Evolutionary conservation across 2,797 vertebrate species (phyloP), one percentile per base, ranked within the genome.

Genomic region (Peromyscus aztecus): DNA sequence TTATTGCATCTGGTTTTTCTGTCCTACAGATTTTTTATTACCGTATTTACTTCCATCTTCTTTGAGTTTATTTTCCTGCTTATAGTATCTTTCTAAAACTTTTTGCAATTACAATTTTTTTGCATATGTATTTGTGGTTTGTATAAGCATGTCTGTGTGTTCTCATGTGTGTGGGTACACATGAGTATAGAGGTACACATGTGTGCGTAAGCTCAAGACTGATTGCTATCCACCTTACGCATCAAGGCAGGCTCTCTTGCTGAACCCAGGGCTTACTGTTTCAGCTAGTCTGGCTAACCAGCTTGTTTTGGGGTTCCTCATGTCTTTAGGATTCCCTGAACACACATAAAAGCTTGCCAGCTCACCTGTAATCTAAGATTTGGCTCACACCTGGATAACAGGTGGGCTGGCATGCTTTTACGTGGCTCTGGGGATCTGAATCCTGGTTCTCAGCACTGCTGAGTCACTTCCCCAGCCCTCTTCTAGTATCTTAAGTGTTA

Each of bases 41-140:
- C 57, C 96, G 43, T 81, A 49, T 90, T 90, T 90, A 11, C 43
- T 85, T 92, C 69, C 61, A 80, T 57, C 82, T 80, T 71, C 34
- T 83, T 91, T 65, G 37, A 7, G 5, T 95, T 93, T 81, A 10
- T 93, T 90, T 65, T 88, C 34, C 61, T 85, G 67, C 63, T 8
- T 71, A 34, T 4, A 29, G 67, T 31, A 57, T n/a, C 49, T 55
- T 73, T 21, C 19, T n/a, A 67, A 57, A 87, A 55, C 24, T 27
- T 87, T 67, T 57, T 73, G 49, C 52, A 57, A 16, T 71, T 55
- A 49, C 4, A 31, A 1, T n/a, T 55, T 71, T n/a, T 78, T 86
- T 69, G 34, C 21, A n/a, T 57, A 29, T 57, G 71, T 24, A 37
- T 87, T 16, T 87, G 19, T 21, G 27, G 23, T 63, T 0, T 69